These are phyloP conservation scores for Caenorhabditis sp. DNA, from an alignment of 2,888 invertebrate genomes.

Conservation along the genomic window DNA sequence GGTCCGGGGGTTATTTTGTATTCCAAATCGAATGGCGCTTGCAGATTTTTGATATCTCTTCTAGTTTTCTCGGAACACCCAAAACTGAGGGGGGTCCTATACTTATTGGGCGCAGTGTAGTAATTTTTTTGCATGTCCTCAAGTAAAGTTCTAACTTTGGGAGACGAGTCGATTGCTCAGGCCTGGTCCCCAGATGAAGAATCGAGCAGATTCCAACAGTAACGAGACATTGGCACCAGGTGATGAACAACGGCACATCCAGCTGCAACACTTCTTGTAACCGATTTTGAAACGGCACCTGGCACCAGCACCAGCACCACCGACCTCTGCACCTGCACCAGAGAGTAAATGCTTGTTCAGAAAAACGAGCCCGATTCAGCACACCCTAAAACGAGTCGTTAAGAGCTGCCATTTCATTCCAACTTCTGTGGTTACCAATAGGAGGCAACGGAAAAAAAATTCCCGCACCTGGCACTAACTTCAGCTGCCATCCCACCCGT, in stretches of 20 bases:
- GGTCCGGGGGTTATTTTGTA: no score
- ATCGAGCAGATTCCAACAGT: conserved; percentile 83
- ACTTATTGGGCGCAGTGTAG: no score
- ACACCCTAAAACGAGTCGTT: conserved; percentile 79
- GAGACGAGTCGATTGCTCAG: conserved; percentile 81
- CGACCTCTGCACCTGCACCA: conserved; percentile 80
- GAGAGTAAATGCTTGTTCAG: conserved; percentile 81
- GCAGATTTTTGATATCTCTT: no score
- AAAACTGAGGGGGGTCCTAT: no score
- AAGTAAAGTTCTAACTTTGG: conserved; percentile 86
- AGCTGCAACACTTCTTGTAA: conserved; percentile 81
- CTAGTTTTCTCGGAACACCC: no score
- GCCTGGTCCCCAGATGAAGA: conserved; percentile 81
- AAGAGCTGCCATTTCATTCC: conserved; percentile 2
- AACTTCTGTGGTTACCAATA: conserved; percentile 63
- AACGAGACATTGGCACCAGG: conserved; percentile 95
- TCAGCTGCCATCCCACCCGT: conserved; percentile 17
- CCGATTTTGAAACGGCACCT: neutral
- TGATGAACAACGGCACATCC: conserved; percentile 95
- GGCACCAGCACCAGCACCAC: no score
- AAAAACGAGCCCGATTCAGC: conserved; percentile 82
- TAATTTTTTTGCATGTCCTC: conserved; percentile 78
- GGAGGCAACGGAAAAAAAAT: conserved; percentile 59
- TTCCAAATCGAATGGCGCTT: no score
- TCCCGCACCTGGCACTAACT: neutral